Percentiles rank a stretch among this genome's conserved stretches.
These are phyloP conservation scores for Himalopsyche anomala DNA, from an alignment of 2,888 invertebrate species.

Conservation along the genomic window DNA sequence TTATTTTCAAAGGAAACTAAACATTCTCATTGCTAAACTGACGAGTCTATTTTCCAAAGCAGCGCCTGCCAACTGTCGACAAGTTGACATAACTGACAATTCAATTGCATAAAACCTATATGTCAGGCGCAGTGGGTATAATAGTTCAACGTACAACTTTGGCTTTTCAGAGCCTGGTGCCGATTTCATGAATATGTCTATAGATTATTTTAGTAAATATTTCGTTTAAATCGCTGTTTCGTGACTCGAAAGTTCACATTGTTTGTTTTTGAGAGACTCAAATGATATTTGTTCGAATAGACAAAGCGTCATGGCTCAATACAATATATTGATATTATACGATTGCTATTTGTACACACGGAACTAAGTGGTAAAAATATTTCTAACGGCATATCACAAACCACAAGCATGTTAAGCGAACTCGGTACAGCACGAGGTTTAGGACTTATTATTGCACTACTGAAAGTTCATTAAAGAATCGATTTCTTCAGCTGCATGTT, in stretches of 20 bases:
- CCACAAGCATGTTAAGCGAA: no score
- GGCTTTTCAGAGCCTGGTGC: not conserved
- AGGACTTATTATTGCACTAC: no score
- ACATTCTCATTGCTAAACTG: not conserved
- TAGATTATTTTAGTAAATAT: not conserved
- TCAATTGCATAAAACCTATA: conserved; percentile 32
- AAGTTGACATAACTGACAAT: conserved; percentile 21
- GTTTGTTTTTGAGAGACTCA: no score
- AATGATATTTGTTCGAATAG: no score
- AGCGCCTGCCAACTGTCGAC: conserved; percentile 40
- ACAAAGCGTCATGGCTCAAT: no score
- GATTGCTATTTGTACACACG: no score
- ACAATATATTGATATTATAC: no score
- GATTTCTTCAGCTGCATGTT: no score
- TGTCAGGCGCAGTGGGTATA: not conserved
- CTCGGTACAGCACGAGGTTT: no score
- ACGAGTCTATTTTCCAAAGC: not conserved
- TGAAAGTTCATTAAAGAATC: no score
- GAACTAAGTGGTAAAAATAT: no score
- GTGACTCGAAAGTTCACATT: not conserved
- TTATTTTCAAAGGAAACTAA: not conserved
- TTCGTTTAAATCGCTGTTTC: not conserved
- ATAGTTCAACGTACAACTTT: not conserved
- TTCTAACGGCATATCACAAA: no score
- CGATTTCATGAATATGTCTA: not conserved